Percentiles rank a stretch among this genome's conserved stretches.
Evolutionary conservation across 2,797 vertebrate species (phyloP).

Genomic region (Tapirus indicus): DNA sequence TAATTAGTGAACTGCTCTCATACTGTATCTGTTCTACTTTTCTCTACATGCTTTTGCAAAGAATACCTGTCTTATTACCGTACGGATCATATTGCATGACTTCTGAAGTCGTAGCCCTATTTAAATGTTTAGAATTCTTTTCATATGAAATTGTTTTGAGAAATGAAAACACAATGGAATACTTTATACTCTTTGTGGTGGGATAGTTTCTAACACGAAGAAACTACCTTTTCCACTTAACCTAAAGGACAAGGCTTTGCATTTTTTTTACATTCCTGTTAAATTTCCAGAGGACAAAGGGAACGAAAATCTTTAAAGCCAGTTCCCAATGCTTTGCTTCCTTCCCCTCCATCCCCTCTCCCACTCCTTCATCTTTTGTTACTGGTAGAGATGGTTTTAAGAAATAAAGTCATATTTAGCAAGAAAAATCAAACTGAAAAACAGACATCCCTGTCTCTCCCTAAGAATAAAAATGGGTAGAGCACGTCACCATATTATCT

Average conservation of each 20-base stretch:
- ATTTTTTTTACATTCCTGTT: neutral
- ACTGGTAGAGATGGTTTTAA: neutral
- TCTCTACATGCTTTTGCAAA: neutral
- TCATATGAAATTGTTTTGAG: neutral
- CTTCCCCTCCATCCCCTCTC: neutral
- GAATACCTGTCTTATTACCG: fast-evolving
- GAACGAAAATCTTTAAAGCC: neutral
- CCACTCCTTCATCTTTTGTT: neutral
- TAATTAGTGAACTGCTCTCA: neutral
- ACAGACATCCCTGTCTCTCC: neutral
- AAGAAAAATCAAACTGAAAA: neutral
- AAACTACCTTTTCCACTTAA: constrained; percentile 25
- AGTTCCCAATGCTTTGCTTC: neutral
- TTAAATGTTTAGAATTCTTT: constrained; percentile 35
- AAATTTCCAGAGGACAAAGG: constrained; percentile 5
- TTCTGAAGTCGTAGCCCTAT: neutral
- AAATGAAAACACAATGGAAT: neutral
- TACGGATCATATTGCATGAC: fast-evolving
- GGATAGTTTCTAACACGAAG: neutral
- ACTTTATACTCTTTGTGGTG: neutral
- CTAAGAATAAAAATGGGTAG: neutral
- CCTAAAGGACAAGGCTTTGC: constrained; percentile 27
- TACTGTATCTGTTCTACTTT: fast-evolving
- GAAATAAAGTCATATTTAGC: neutral
- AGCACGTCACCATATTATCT: neutral